These are phyloP conservation scores for Pygoscelis adeliae DNA, from an alignment of 2,113 vertebrate genomes.

Conservation along the genomic window DNA sequence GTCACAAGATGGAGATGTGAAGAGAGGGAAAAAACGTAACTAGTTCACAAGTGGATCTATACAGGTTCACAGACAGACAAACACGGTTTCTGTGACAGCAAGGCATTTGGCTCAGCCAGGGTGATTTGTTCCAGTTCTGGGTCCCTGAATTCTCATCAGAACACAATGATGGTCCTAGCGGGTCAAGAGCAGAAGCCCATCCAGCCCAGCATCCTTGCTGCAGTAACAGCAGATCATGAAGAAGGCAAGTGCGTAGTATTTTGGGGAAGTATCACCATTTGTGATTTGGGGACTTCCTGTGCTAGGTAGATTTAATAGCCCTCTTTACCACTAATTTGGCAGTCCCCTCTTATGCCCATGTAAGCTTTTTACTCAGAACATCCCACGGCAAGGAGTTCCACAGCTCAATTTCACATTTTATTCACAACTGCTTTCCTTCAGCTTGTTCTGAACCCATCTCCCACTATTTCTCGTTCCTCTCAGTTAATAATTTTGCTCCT, in stretches of 20 bases:
- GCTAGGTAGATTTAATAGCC: not conserved
- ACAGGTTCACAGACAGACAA: not conserved
- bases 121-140: not conserved
- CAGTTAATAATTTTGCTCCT: not conserved
- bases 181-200: not conserved
- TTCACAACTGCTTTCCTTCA: not conserved
- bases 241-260: accelerated
- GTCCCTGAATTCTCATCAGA: not conserved
- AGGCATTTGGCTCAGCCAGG: not conserved
- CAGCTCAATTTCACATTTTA: not conserved
- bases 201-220: not conserved
- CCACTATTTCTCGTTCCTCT: not conserved
- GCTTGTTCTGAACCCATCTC: not conserved
- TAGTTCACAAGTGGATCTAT: not conserved
- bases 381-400: not conserved
- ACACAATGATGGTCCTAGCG: not conserved
- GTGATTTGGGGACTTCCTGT: not conserved
- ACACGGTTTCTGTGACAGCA: not conserved
- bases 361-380: not conserved
- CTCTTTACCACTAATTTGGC: not conserved
- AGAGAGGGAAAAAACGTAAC: not conserved
- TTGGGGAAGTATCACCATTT: not conserved
- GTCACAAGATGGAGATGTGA: not conserved
- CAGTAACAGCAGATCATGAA: not conserved
- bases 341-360: not conserved